phyloP scores from a whole-genome alignment of 2,113 vertebrate species.

The Tonatia bakeri region DNA sequence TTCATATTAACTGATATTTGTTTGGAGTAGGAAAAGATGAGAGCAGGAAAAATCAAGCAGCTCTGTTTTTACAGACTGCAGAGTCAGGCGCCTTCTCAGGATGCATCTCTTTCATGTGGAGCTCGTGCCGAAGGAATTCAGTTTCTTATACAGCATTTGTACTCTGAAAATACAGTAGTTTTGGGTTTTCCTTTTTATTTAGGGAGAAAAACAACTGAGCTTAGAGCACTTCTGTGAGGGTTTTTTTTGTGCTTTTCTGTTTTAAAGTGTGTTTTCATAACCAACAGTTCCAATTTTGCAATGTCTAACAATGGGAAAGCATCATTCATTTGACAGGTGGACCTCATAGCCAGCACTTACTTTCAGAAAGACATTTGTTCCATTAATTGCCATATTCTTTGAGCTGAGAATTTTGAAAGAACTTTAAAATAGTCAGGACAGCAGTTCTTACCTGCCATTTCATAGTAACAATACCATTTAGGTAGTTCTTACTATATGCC shows the following conservation, averaged over 20 bases:
- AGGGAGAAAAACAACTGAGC: not conserved
- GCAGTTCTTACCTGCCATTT: not conserved
- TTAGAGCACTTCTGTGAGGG: not conserved
- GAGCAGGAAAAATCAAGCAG: not conserved
- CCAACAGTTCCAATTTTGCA: not conserved
- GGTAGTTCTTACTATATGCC: not conserved
- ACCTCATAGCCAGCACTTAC: not conserved
- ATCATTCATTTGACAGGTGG: not conserved
- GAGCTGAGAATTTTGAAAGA: not conserved
- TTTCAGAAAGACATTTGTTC: not conserved
- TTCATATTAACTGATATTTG: not conserved
- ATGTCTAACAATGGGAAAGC: not conserved
- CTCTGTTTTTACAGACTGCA: not conserved
- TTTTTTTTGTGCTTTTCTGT: not conserved
- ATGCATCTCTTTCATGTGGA: not conserved
- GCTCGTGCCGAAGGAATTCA: not conserved
- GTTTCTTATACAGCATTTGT: not conserved
- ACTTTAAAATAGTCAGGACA: not conserved
- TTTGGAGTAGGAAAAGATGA: not conserved
- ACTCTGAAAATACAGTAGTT: not conserved
- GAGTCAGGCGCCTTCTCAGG: not conserved
- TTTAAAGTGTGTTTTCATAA: not conserved
- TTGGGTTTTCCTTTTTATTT: not conserved
- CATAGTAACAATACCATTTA: not conserved
- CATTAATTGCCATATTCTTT: not conserved